Evolutionary conservation across 1,140 invertebrate genomes (phyloP).

Genomic region (Pseudobourletiella spinata): DNA sequence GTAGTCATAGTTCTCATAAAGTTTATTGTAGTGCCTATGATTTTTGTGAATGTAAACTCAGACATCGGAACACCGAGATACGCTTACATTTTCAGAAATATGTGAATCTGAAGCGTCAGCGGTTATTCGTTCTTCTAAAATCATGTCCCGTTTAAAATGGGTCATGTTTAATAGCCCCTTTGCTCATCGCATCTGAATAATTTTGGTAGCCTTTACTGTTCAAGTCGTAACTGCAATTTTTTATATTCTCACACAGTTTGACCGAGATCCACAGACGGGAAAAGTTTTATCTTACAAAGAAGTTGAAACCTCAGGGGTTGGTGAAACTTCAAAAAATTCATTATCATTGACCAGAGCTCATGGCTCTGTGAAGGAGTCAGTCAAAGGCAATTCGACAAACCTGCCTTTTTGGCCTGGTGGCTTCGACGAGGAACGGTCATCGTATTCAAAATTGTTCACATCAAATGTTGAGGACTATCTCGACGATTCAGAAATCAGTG

Average conservation of each 20-base stretch:
- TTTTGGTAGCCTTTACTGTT: too few species aligned
- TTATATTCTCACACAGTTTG: too few species aligned
- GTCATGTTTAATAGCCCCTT: too few species aligned
- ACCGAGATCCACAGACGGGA: slow-evolving; percentile 61
- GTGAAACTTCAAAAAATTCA: slow-evolving; percentile 61
- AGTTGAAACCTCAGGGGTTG: slow-evolving; percentile 50
- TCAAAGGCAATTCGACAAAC: slow-evolving; percentile 60
- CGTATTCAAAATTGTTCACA: slow-evolving; percentile 8
- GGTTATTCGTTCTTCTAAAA: too few species aligned
- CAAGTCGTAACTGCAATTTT: too few species aligned
- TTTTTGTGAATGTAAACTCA: too few species aligned
- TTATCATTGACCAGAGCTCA: slow-evolving; percentile 60
- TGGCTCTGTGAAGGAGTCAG: slow-evolving; percentile 49
- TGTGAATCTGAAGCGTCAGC: too few species aligned
- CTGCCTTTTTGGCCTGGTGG: slow-evolving; percentile 73
- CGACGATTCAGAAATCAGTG: slow-evolving; percentile 37
- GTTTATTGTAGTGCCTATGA: slow-evolving; percentile 22
- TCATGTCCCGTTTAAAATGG: too few species aligned
- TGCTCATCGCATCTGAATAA: too few species aligned
- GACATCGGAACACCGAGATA: too few species aligned
- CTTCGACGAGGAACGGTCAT: slow-evolving; percentile 50
- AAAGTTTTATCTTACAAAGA: slow-evolving; percentile 59
- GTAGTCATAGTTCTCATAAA: too few species aligned
- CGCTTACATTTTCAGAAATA: too few species aligned
- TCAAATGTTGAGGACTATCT: slow-evolving; percentile 26